A percentile compares a stretch with the other conserved stretches of the same genome.
Evolutionary conservation across 2,888 invertebrate genomes (phyloP).

Genomic region (Oxytorus armatus): DNA sequence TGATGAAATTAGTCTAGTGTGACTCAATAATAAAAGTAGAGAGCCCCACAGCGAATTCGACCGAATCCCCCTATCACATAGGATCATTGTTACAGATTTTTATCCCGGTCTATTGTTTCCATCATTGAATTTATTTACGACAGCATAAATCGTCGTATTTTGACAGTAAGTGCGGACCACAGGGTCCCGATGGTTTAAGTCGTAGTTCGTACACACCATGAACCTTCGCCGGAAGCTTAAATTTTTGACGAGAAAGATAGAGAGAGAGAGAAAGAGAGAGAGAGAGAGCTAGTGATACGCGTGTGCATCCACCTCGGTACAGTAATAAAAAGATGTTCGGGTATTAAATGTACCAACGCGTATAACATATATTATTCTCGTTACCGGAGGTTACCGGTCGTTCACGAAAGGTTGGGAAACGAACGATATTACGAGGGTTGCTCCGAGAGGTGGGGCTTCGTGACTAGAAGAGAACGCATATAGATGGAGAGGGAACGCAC

Average conservation of each 20-base stretch:
- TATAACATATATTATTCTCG: slow-evolving; percentile 59
- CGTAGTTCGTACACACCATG: neutral
- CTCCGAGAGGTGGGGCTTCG: neutral
- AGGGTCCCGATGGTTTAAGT: slow-evolving; percentile 19
- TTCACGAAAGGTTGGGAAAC: slow-evolving; percentile 27
- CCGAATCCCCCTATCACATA: no score
- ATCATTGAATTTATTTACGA: slow-evolving; percentile 42
- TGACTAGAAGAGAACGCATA: neutral
- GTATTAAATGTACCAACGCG: slow-evolving; percentile 40
- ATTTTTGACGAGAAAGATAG: slow-evolving; percentile 42
- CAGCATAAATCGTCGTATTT: slow-evolving; percentile 39
- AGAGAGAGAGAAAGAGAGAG: slow-evolving; percentile 6
- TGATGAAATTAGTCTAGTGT: no score
- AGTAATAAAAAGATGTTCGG: slow-evolving; percentile 51
- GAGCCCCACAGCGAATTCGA: no score
- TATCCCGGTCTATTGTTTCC: neutral
- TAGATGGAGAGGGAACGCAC: slow-evolving; percentile 3
- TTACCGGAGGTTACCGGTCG: slow-evolving; percentile 56
- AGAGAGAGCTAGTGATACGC: neutral
- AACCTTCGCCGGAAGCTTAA: slow-evolving; percentile 40
- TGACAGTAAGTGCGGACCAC: slow-evolving; percentile 33
- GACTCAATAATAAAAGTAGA: no score
- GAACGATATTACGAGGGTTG: slow-evolving; percentile 50
- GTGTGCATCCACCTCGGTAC: neutral
- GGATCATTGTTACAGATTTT: no score